Conservation (phyloP, 1,140 invertebrate genomes). For the Pseudoatta argentina region DNA sequence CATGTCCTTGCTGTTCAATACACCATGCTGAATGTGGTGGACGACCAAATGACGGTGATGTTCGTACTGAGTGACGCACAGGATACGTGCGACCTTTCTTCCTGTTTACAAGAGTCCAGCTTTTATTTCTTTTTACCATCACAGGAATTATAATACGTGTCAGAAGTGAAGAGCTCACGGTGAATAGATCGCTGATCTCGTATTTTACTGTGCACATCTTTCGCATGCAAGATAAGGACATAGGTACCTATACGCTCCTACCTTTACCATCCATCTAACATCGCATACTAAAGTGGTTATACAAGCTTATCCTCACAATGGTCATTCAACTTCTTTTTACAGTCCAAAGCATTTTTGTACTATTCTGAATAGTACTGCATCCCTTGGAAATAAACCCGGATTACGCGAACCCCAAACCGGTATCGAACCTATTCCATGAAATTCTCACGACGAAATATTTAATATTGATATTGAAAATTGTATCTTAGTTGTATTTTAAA, state of each 20-base stretch:
- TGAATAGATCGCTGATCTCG: neutral
- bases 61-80: conserved; percentile 6
- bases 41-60: neutral
- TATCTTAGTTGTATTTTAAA: neutral
- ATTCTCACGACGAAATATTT: conserved; percentile 42
- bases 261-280: neutral
- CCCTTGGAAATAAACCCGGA: conserved; percentile 14
- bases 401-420: conserved; percentile 9
- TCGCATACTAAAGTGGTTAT: conserved; percentile 12
- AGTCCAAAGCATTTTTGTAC: conserved; percentile 39
- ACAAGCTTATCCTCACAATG: conserved; percentile 32
- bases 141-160: neutral
- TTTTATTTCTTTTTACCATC: neutral
- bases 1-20: conserved; percentile 44
- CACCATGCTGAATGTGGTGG: conserved; percentile 17
- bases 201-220: neutral
- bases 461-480: neutral
- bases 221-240: neutral
- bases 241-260: neutral
- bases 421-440: neutral
- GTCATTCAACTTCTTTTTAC: conserved; percentile 41
- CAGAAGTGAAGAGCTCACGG: neutral
- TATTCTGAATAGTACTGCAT: conserved; percentile 20
- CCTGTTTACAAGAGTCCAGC: neutral
- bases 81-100: conserved; percentile 10